Evolutionary conservation across 1,140 invertebrate genomes (phyloP), one percentile per base, ranked within the genome.

Genomic region (Heterodera schachtii): DNA sequence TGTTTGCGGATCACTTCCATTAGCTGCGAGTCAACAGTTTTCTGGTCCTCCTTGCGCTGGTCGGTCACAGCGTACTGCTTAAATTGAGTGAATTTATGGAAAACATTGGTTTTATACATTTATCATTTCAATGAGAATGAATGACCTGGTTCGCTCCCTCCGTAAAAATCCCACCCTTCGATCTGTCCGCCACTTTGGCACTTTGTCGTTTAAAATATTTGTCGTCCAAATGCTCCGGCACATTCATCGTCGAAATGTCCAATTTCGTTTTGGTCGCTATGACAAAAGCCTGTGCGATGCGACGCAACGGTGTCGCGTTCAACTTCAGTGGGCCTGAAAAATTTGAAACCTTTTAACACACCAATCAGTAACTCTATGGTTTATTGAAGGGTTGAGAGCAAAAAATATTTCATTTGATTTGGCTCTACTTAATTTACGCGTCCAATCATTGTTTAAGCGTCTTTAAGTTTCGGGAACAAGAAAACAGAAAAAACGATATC

Each of bases 281-380:
- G 0, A 98, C 95, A 90, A 95, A 98, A 79, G 94, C 94, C 90
- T 98, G 97, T 81, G 95, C 95, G 41, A 99, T 94, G 89, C 98
- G 93, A 89, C 97, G 93, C 83, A 99, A 91, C 3, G 97, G 97
- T 90, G 95, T 96, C 79, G 93, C 94, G 91, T 98, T 98, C 84
- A 98, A 91, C 81, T 93, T 92, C 90, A 94, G 94, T 52, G 95
- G 95, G 80, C 94, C 94, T 94, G 31, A 0, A 80, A 47, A 91
- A 90, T 78, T 86, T 87, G 81, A 83, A 83, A 19, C 13, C 73
- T 78, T 78, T 31, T 31, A 31, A 31, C 31, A 31, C 31, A 1
- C 31, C 31, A n/a, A n/a, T n/a, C n/a, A n/a, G n/a, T n/a, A n/a
- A n/a, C n/a, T n/a, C n/a, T n/a, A n/a, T n/a, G n/a, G n/a, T n/a